Conservation (phyloP, 2,797 vertebrate genomes). For the Pterois miles region DNA sequence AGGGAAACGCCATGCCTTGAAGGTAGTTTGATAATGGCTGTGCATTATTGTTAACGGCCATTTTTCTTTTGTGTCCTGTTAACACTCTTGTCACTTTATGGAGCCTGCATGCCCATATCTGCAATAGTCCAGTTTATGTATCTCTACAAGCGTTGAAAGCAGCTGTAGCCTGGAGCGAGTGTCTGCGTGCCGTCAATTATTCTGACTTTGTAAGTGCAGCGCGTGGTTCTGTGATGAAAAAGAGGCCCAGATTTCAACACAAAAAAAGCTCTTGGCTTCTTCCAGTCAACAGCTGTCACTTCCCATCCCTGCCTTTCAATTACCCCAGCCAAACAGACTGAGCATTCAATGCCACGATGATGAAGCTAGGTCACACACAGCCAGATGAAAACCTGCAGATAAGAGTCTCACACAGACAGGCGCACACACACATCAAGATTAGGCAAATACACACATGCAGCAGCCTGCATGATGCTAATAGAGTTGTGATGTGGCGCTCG, state of each 20-base stretch:
- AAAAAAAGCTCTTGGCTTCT: slow-evolving; percentile 41
- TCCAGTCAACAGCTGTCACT: slow-evolving; percentile 64
- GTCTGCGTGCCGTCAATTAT: slow-evolving; percentile 27
- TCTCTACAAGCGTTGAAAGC: slow-evolving; percentile 29
- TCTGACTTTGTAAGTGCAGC: slow-evolving; percentile 27
- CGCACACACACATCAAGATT: slow-evolving; percentile 17
- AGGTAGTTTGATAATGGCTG: slow-evolving; percentile 21
- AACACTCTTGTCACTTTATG: not conserved
- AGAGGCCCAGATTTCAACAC: slow-evolving; percentile 10
- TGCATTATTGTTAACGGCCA: not conserved
- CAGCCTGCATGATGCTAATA: slow-evolving; percentile 59
- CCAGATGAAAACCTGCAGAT: slow-evolving; percentile 64
- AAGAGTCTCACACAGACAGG: slow-evolving; percentile 33
- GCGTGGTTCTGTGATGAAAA: slow-evolving; percentile 10
- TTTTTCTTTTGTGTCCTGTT: slow-evolving; percentile 17
- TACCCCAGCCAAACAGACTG: slow-evolving; percentile 24
- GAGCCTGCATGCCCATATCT: slow-evolving; percentile 7
- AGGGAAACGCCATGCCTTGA: not conserved
- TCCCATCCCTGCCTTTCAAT: slow-evolving; percentile 50
- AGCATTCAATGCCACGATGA: slow-evolving; percentile 27
- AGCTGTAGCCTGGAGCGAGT: slow-evolving; percentile 21
- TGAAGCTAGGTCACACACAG: slow-evolving; percentile 53
- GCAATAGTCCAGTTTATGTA: slow-evolving; percentile 17
- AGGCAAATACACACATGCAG: slow-evolving; percentile 23
- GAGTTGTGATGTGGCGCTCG: slow-evolving; percentile 50